phyloP scores from a whole-genome alignment of 2,113 vertebrate genomes.

The Clarias macrocephalus region DNA sequence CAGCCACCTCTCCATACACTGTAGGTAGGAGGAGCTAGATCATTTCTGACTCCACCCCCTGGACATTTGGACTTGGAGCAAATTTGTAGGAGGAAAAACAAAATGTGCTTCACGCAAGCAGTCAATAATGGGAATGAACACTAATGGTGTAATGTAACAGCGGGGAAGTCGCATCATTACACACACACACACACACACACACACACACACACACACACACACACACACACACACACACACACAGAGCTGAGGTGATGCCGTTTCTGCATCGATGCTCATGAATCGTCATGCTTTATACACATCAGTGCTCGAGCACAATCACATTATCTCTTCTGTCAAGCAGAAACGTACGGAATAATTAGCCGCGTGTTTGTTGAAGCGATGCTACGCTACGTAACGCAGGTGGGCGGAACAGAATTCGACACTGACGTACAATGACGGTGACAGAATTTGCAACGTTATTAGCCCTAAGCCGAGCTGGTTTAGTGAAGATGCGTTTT shows the following conservation, averaged over 20 bases:
- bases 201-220: neutral
- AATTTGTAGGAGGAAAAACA: neutral
- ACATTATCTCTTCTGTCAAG: neutral
- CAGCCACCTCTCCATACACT: neutral
- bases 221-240: slow-evolving; percentile 3
- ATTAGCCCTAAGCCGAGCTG: neutral
- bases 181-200: slow-evolving; percentile 1
- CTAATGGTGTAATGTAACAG: neutral
- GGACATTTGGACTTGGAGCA: neutral
- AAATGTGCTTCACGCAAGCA: neutral
- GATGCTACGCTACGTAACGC: neutral
- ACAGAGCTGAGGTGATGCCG: neutral
- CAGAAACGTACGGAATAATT: slow-evolving; percentile 4
- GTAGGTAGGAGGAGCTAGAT: neutral
- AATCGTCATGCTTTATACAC: slow-evolving; percentile 8
- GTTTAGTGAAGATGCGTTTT: neutral
- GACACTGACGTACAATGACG: neutral
- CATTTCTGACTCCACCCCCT: neutral
- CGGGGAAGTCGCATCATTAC: neutral
- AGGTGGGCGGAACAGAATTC: neutral
- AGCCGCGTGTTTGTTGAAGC: neutral
- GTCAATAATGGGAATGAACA: neutral
- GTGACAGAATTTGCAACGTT: neutral
- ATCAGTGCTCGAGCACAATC: neutral
- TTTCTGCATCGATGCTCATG: neutral